phyloP scores from a whole-genome alignment of 2,797 vertebrate genomes.

The Gallinago solitaria region DNA sequence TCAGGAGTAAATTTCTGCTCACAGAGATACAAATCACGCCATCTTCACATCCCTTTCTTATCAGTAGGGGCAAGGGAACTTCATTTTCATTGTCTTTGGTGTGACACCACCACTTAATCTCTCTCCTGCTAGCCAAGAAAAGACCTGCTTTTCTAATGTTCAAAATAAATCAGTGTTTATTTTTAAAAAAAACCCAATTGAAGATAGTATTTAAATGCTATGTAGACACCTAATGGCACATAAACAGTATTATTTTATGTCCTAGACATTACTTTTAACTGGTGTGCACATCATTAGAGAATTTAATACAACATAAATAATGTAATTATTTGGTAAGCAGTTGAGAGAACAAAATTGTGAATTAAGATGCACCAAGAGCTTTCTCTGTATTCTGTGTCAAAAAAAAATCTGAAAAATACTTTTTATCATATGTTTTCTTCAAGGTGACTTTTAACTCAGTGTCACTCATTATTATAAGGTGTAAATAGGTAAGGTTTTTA shows the following conservation, averaged over 20 bases:
- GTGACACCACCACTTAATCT: background rate
- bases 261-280: background rate
- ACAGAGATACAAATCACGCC: rapidly evolving
- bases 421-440: background rate
- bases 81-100: background rate
- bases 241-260: background rate
- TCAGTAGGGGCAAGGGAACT: background rate
- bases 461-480: background rate
- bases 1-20: background rate
- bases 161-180: background rate
- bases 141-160: background rate
- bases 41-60: background rate
- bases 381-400: background rate
- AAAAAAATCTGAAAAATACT: background rate
- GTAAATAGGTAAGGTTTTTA: background rate
- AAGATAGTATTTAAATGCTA: background rate
- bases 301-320: background rate
- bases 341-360: background rate
- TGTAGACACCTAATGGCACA: background rate
- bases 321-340: background rate
- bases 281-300: background rate
- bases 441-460: background rate
- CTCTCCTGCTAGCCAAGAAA: background rate
- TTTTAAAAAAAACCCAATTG: background rate
- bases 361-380: background rate